Conservation (phyloP, 2,113 vertebrate species). For the Odocoileus hemionus region DNA sequence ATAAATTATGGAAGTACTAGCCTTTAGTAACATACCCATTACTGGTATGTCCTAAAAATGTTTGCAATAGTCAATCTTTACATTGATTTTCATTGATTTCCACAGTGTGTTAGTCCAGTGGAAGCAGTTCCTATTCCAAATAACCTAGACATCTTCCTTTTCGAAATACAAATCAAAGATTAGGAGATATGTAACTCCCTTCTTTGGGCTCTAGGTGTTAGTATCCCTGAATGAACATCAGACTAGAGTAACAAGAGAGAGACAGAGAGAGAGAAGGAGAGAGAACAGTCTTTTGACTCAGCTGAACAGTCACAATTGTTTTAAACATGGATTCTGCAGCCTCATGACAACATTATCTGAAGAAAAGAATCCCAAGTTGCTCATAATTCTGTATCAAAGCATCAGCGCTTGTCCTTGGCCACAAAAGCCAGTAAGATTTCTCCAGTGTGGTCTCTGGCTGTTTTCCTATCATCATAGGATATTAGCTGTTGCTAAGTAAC, state of each 20-base stretch:
- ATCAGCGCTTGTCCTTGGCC: background rate
- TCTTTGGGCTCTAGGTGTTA: background rate
- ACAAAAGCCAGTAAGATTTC: conserved; percentile 21
- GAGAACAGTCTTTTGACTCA: background rate
- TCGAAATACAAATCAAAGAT: background rate
- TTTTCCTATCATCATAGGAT: background rate
- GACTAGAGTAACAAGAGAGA: background rate
- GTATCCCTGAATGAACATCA: background rate
- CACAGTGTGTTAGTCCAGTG: background rate
- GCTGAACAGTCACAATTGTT: background rate
- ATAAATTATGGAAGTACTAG: background rate
- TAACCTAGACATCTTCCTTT: background rate
- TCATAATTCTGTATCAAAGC: conserved; percentile 17
- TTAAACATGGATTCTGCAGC: conserved; percentile 28
- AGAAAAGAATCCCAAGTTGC: conserved; percentile 19
- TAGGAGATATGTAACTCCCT: background rate
- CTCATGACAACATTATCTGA: background rate
- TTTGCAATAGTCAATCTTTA: background rate
- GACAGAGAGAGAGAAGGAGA: background rate
- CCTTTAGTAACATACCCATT: background rate
- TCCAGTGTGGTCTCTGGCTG: background rate
- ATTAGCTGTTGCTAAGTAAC: conserved; percentile 58
- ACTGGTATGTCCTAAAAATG: background rate
- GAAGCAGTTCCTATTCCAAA: background rate
- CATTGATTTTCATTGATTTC: background rate